phyloP scores from a whole-genome alignment of 2,113 vertebrate genomes.

The Gulo gulo region DNA sequence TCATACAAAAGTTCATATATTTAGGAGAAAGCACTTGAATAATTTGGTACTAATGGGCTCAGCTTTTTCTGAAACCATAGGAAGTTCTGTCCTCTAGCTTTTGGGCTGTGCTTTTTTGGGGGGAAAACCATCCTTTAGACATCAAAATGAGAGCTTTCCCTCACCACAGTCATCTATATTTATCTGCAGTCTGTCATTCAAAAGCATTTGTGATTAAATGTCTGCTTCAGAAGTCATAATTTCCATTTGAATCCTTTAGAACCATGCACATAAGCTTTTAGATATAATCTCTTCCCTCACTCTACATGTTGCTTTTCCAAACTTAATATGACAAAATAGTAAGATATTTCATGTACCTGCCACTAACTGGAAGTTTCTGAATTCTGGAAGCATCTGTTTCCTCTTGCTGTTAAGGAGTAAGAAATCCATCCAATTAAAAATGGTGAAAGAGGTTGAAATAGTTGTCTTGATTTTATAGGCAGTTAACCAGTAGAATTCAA shows the following conservation, averaged over 20 bases:
- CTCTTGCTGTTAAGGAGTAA: neutral
- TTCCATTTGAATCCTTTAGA: neutral
- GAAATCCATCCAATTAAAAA: neutral
- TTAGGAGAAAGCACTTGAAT: neutral
- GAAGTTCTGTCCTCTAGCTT: neutral
- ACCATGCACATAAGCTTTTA: neutral
- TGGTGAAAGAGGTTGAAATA: neutral
- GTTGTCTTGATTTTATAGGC: neutral
- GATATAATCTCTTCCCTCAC: neutral
- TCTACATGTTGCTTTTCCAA: neutral
- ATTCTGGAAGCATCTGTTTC: slow-evolving; percentile 27
- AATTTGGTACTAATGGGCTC: neutral
- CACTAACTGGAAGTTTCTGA: neutral
- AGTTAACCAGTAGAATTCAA: slow-evolving; percentile 9
- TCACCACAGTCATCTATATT: neutral
- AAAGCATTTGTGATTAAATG: neutral
- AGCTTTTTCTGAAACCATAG: neutral
- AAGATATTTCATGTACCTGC: neutral
- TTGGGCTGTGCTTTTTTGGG: neutral
- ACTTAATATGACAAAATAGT: slow-evolving; percentile 8
- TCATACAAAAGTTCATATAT: neutral
- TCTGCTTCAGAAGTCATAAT: neutral
- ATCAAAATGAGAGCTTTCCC: neutral
- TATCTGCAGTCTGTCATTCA: neutral
- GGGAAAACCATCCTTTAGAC: neutral